Evolutionary conservation across 2,888 invertebrate genomes (phyloP).

Genomic region (Abrostola triplasia): DNA sequence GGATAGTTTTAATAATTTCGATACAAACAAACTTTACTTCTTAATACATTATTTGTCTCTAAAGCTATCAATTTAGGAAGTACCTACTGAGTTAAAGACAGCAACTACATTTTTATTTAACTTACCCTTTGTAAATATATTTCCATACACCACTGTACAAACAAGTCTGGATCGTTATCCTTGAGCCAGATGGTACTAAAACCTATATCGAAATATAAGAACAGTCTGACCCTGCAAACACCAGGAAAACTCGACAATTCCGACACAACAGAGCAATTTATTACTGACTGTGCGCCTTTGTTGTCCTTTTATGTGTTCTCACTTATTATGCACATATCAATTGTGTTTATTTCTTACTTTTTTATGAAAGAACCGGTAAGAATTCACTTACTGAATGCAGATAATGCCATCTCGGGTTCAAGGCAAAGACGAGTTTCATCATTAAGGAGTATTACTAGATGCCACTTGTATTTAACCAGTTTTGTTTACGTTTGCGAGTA

Average conservation of each 20-base stretch:
- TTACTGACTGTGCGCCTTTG: conserved; percentile 32
- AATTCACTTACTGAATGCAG: conserved; percentile 48
- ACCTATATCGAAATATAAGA: not conserved
- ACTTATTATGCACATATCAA: conserved; percentile 41
- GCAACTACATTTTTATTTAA: too few relatives aligned
- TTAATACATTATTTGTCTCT: too few relatives aligned
- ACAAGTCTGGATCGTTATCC: not conserved
- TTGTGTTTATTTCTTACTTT: conserved; percentile 26
- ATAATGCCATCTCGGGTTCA: conserved; percentile 58
- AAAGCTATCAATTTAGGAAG: too few relatives aligned
- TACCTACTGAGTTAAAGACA: too few relatives aligned
- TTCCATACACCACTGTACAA: not conserved
- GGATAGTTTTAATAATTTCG: too few relatives aligned
- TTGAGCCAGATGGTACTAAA: not conserved
- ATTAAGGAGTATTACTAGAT: conserved; percentile 23
- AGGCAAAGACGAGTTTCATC: conserved; percentile 48
- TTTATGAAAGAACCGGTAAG: conserved; percentile 38
- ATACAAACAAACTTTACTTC: too few relatives aligned
- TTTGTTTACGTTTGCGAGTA: conserved; percentile 15
- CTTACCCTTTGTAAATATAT: not conserved
- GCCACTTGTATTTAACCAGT: conserved; percentile 27
- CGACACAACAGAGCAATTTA: conserved; percentile 20
- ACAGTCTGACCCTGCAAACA: conserved; percentile 26
- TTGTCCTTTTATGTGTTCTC: conserved; percentile 18
- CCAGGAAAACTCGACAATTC: conserved; percentile 29